phyloP scores from a whole-genome alignment of 2,113 vertebrate species.

The Toxotes jaculatrix region DNA sequence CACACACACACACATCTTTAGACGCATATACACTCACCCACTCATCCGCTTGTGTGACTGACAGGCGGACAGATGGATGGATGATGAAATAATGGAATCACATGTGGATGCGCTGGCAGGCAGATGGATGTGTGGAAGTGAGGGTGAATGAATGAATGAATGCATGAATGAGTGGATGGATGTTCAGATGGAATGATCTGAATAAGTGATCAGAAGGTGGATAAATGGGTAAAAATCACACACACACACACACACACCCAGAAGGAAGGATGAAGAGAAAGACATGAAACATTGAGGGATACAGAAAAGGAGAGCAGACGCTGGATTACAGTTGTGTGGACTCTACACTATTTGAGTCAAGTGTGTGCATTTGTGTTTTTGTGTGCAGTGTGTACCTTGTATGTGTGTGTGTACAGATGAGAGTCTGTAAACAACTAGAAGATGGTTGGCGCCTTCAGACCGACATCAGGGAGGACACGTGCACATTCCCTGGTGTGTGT shows the following conservation, averaged over 20 bases:
- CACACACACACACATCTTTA: background rate
- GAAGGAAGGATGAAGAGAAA: background rate
- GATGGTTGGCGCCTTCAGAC: conserved; percentile 43
- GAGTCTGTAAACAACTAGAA: conserved; percentile 43
- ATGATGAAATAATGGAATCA: conserved; percentile 24
- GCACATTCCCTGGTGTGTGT: background rate
- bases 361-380: background rate
- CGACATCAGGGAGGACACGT: background rate
- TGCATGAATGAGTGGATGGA: background rate
- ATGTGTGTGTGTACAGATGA: conserved; percentile 12
- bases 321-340: conserved; percentile 48
- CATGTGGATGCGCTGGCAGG: conserved; percentile 5
- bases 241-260: background rate
- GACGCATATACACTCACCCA: too few species aligned
- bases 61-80: conserved; percentile 17
- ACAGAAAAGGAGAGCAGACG: conserved; percentile 47
- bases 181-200: conserved; percentile 8
- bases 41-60: too few species aligned
- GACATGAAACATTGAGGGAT: background rate
- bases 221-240: background rate
- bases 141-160: background rate
- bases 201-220: background rate
- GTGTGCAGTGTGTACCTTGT: background rate
- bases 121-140: background rate
- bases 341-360: conserved; percentile 36